These are phyloP conservation scores for Cathartes aura DNA, from an alignment of 2,113 vertebrate species.

Conservation along the genomic window DNA sequence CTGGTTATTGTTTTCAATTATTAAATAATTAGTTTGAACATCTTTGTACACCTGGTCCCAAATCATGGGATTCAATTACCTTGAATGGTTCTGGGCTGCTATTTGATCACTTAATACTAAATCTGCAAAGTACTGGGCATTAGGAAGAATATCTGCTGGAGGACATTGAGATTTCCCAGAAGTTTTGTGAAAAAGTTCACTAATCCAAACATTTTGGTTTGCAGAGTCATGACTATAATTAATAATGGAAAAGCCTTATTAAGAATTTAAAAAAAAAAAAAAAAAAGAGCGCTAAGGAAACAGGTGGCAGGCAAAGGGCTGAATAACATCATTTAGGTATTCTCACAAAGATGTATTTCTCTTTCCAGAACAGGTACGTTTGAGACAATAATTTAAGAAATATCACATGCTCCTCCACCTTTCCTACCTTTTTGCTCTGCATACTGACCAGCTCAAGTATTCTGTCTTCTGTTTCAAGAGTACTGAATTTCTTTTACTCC, in stretches of 20 bases:
- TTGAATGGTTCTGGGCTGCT: constrained; percentile 56
- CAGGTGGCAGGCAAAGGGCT: not conserved
- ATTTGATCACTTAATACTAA: constrained; percentile 65
- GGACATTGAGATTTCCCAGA: constrained; percentile 61
- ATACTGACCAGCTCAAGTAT: not conserved
- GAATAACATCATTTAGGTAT: not conserved
- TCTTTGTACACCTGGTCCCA: constrained; percentile 78
- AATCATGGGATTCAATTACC: constrained; percentile 73
- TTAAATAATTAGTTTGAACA: constrained; percentile 83
- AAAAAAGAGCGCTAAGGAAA: not conserved
- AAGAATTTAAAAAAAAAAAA: not conserved
- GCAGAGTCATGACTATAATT: constrained; percentile 35
- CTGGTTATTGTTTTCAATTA: constrained; percentile 85
- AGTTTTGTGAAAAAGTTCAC: constrained; percentile 62
- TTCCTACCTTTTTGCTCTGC: not conserved
- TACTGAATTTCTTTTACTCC: not conserved
- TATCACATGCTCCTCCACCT: not conserved
- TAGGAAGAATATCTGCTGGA: constrained; percentile 34
- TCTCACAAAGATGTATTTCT: not conserved
- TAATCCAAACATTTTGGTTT: constrained; percentile 49
- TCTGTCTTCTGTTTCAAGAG: not conserved
- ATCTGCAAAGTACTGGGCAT: constrained; percentile 43
- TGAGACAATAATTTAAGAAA: not conserved
- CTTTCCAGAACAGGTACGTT: not conserved
- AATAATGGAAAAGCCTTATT: constrained; percentile 60